Evolutionary conservation across 2,888 invertebrate species (phyloP).

Genomic region (Dolichopus griseipennis): DNA sequence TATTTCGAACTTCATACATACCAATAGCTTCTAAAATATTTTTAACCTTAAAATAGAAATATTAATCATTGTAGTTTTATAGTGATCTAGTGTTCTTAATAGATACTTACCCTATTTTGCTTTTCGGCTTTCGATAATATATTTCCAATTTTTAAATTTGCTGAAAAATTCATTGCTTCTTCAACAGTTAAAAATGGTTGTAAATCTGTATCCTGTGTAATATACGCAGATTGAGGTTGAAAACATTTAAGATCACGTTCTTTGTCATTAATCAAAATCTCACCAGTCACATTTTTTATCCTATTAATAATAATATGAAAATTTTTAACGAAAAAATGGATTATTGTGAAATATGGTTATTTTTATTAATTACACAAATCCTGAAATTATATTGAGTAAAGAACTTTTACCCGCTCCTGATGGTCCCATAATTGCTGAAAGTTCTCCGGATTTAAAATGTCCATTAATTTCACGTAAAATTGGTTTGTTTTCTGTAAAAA

Average conservation of each 20-base stretch:
- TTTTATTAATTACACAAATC: conserved; percentile 84
- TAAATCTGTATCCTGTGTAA: conserved; percentile 78
- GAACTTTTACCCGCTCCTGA: conserved; percentile 85
- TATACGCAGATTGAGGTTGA: conserved; percentile 72
- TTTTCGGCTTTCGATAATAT: conserved; percentile 55
- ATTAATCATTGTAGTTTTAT: too few species aligned
- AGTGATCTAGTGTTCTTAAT: background rate
- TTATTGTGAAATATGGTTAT: conserved; percentile 17
- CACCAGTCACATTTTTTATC: conserved; percentile 49
- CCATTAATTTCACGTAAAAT: conserved; percentile 57
- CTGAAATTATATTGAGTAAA: conserved; percentile 79
- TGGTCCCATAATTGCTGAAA: conserved; percentile 82
- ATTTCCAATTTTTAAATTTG: conserved; percentile 72
- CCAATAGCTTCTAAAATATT: conserved; percentile 71
- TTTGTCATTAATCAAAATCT: conserved; percentile 62
- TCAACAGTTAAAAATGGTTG: conserved; percentile 74
- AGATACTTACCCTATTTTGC: conserved; percentile 52
- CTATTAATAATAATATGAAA: conserved; percentile 26
- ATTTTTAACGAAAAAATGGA: too few species aligned
- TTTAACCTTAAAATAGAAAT: conserved; percentile 54
- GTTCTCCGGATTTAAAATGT: conserved; percentile 62
- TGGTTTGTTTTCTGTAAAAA: conserved; percentile 51
- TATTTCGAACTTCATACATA: conserved; percentile 56
- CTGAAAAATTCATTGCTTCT: conserved; percentile 79
- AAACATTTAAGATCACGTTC: conserved; percentile 58